Conservation (phyloP, 2,797 vertebrate species). For the Gastrophryne carolinensis region DNA sequence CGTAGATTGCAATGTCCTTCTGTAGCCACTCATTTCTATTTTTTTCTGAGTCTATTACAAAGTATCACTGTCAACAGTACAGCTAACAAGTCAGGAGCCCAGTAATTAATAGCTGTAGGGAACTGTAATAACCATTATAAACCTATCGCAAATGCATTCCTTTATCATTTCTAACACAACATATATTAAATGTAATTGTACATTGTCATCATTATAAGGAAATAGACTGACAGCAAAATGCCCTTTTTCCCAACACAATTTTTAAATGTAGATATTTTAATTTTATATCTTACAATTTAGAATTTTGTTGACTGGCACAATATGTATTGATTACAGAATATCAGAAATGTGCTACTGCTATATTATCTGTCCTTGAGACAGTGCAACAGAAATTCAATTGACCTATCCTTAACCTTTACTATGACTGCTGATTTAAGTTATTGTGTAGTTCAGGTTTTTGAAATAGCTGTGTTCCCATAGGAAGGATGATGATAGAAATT, state of each 20-base stretch:
- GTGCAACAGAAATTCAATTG: slow-evolving; percentile 66
- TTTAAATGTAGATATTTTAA: too few relatives aligned
- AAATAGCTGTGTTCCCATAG: slow-evolving; percentile 56
- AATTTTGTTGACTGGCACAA: slow-evolving; percentile 23
- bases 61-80: too few relatives aligned
- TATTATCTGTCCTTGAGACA: slow-evolving; percentile 62
- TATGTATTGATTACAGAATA: slow-evolving; percentile 61
- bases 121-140: too few relatives aligned
- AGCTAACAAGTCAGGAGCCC: background rate
- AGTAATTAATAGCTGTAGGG: background rate
- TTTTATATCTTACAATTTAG: too few relatives aligned
- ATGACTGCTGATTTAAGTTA: slow-evolving; percentile 61
- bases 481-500: slow-evolving; percentile 60
- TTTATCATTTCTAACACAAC: too few relatives aligned
- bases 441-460: slow-evolving; percentile 52
- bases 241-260: too few relatives aligned
- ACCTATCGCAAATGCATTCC: too few relatives aligned
- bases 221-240: too few relatives aligned
- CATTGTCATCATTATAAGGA: too few relatives aligned
- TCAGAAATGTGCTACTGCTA: slow-evolving; percentile 52
- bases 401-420: slow-evolving; percentile 63
- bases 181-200: too few relatives aligned
- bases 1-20: background rate
- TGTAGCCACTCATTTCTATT: background rate
- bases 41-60: too few relatives aligned